These are phyloP conservation scores for Eulithis testata DNA, from an alignment of 2,888 invertebrate species.

Conservation along the genomic window DNA sequence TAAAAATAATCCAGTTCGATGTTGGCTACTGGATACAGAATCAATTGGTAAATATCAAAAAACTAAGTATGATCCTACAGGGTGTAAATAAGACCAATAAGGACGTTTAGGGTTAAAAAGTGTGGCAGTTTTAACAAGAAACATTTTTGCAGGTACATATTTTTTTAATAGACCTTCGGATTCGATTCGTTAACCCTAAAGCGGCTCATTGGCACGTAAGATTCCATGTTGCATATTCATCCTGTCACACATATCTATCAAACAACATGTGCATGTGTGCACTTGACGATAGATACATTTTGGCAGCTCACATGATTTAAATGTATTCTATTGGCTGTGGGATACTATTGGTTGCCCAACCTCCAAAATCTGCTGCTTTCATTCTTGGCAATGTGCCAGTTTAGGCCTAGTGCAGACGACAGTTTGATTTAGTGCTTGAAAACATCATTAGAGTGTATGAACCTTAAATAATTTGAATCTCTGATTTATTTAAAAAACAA, in stretches of 20 bases:
- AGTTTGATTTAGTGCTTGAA: conserved; percentile 19
- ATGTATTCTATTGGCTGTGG: conserved; percentile 18
- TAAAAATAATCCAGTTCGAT: too few species aligned
- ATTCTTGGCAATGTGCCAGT: conserved; percentile 26
- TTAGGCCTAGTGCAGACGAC: conserved; percentile 16
- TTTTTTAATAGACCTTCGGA: too few species aligned
- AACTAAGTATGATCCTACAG: too few species aligned
- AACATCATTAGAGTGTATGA: conserved; percentile 5
- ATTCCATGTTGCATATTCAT: not conserved
- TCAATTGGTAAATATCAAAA: too few species aligned
- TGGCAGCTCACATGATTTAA: conserved; percentile 19
- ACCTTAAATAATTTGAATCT: not conserved
- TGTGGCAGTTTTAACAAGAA: too few species aligned
- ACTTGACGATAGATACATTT: conserved; percentile 10
- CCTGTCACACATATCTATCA: not conserved
- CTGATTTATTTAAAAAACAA: not conserved
- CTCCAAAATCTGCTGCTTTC: conserved; percentile 20
- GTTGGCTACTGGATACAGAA: too few species aligned
- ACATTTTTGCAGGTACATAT: too few species aligned
- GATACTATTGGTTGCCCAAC: conserved; percentile 28
- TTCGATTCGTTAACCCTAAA: too few species aligned
- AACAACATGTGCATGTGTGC: conserved; percentile 6
- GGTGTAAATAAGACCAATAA: too few species aligned
- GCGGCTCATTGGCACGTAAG: not conserved
- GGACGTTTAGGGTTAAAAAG: too few species aligned